phyloP scores from a whole-genome alignment of 2,888 invertebrate genomes.

The Cheilosia soror region DNA sequence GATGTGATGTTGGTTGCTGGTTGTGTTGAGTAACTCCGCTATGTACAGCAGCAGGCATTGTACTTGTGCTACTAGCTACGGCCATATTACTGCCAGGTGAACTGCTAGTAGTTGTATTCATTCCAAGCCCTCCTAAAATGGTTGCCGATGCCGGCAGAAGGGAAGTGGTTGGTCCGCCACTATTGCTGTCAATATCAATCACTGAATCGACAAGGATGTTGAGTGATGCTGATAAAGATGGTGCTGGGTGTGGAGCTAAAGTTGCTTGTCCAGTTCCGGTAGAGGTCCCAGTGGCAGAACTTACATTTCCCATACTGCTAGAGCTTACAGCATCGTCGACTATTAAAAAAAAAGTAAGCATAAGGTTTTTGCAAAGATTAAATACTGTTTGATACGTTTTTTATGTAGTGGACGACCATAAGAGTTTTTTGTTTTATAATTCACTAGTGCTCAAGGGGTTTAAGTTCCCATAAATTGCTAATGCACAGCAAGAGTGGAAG shows the following conservation, averaged over 20 bases:
- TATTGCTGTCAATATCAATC: conserved; percentile 66
- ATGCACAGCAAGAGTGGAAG: too few relatives aligned
- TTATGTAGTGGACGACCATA: too few relatives aligned
- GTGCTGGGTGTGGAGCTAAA: conserved; percentile 36
- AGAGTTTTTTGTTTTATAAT: too few relatives aligned
- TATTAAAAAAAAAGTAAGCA: not conserved
- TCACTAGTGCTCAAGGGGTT: too few relatives aligned
- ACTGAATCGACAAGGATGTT: conserved; percentile 54
- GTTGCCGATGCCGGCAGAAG: conserved; percentile 68
- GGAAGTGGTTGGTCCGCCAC: conserved; percentile 57
- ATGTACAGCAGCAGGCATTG: conserved; percentile 28
- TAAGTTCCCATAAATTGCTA: too few relatives aligned
- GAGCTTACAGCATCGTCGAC: conserved; percentile 17
- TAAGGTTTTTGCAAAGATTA: not conserved
- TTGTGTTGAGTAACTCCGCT: conserved; percentile 14
- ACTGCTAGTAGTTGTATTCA: conserved; percentile 25
- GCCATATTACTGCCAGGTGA: conserved; percentile 3
- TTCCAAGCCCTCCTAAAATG: conserved; percentile 55
- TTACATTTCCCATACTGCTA: not conserved
- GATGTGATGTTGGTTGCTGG: conserved; percentile 21
- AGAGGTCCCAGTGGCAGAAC: not conserved
- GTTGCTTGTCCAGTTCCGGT: not conserved
- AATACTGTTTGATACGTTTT: too few relatives aligned
- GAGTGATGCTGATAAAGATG: conserved; percentile 43
- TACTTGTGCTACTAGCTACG: conserved; percentile 26